Conservation (phyloP, 2,797 vertebrate species). For the Cuculus canorus region DNA sequence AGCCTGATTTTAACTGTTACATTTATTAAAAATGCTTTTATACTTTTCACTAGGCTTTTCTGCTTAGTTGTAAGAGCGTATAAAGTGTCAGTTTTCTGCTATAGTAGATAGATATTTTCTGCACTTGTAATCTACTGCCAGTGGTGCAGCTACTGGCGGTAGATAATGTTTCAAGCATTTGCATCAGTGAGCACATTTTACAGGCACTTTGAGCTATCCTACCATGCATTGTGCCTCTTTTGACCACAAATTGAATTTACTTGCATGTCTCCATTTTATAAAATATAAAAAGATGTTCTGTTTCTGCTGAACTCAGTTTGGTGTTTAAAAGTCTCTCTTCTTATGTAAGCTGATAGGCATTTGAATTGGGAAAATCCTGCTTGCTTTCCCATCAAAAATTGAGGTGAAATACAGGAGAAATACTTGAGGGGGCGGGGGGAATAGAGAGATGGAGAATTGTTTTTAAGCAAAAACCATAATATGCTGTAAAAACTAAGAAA, state of each 20-base stretch:
- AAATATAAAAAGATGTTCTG: background rate
- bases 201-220: constrained; percentile 61
- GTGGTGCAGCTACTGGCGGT: constrained; percentile 64
- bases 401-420: background rate
- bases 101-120: constrained; percentile 57
- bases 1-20: background rate
- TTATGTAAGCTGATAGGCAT: background rate
- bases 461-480: background rate
- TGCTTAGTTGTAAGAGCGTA: background rate
- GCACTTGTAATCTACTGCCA: constrained; percentile 57
- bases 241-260: constrained; percentile 47
- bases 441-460: background rate
- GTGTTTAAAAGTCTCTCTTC: background rate
- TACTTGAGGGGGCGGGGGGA: background rate
- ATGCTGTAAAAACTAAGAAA: background rate
- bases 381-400: background rate
- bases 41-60: constrained; percentile 27
- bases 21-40: background rate
- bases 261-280: constrained; percentile 39
- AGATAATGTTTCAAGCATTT: constrained; percentile 67
- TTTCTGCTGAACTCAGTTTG: constrained; percentile 7
- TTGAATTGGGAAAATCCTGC: background rate
- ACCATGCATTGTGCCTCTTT: constrained; percentile 43
- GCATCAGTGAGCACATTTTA: constrained; percentile 69
- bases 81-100: constrained; percentile 72